Base-by-base conservation (phyloP, 2,888 invertebrate genomes). In the Macroteleia sp. region DNA sequence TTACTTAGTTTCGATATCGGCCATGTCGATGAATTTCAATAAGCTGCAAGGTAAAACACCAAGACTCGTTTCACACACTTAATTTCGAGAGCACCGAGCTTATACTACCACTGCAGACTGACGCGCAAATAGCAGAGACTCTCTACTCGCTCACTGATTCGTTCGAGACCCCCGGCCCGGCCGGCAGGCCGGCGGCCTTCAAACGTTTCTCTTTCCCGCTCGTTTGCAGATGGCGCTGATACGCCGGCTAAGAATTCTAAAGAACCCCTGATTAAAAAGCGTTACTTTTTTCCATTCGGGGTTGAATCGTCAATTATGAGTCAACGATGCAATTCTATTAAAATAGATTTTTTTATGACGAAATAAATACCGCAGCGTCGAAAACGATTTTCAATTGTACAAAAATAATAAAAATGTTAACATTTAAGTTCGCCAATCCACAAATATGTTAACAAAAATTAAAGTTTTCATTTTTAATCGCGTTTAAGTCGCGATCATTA, bases 1-100 rank as follows among this genome's bases (percentile, higher is more conserved):
- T 95, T 93, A 95, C 95, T 94, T 94, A 90, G 93, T 93, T 90
- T 94, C 91, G 79, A 91, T 92, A 92, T 95, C 95, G 92, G 95
- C 94, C 95, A 95, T 95, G 92, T 86, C 93, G 87, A 86, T 91
- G 83, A 84, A 86, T 82, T 77, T 79, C 56, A 54, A 42, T 52
- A 30, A 66, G 62, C 66, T 70, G 62, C 17, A n/a, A 10, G 19
- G 22, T 46, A 36, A 64, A 69, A 59, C 69, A 77, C 73, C 62
- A 25, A 44, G 32, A 64, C 22, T 64, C 20, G 61, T 32, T 48
- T 32, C 56, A 42, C 30, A 79, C 74, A 66, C 61, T 64, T 3
- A 20, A 66, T 62, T 46, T 50, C 57, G 41, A 52, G 39, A 74
- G 52, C 77, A 79, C 78, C 83, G 77, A 74, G 77, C 71, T 22